Evolutionary conservation across 1,140 invertebrate species (phyloP), one percentile per base, ranked within the genome.

Genomic region (Eulimnadia texana): DNA sequence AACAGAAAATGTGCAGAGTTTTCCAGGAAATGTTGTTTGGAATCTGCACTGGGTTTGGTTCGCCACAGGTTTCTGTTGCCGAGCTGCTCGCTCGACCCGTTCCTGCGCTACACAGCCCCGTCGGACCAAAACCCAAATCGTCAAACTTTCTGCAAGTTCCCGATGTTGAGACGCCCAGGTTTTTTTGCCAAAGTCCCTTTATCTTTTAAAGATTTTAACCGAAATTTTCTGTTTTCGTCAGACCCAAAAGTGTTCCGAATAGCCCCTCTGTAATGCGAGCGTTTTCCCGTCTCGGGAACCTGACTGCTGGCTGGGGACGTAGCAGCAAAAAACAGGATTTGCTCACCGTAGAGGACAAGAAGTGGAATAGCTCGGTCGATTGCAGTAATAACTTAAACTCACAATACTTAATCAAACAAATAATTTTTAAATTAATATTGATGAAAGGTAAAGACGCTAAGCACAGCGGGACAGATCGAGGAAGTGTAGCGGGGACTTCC

Each of bases 11-110:
- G n/a, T 68, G 24, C 66, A 80, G 82, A 65, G 83, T 85, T 13
- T 90, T 90, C 70, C 85, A 94, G 78, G 90, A 95, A 76, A 93
- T 95, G 90, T 73, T 95, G 22, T 94, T 94, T 71, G 91, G 91
- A 63, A 93, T 94, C 67, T 88, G 90, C 69, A 88, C 90, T 0
- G 89, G 89, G 49, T 93, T 93, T 70, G 89, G 90, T n/a, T 91
- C 88, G 57, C 90, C 88, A 1, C 89, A 91, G 78, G 88, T 91
- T 61, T 89, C 89, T 0, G 88, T 92, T 2, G 89, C 88, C 0
- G 88, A 93, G 71, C 74, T 93, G 53, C 74, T 92, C 52, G 85
- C 88, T 0, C 79, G 89, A 60, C 87, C 89, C 2, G 88, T 85
- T 1, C 90, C 90, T 0, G 86, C 86, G 10, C 72, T 91, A 22